Base-by-base conservation (phyloP, 2,888 invertebrate species). In the Parthenolecanium corni region DNA sequence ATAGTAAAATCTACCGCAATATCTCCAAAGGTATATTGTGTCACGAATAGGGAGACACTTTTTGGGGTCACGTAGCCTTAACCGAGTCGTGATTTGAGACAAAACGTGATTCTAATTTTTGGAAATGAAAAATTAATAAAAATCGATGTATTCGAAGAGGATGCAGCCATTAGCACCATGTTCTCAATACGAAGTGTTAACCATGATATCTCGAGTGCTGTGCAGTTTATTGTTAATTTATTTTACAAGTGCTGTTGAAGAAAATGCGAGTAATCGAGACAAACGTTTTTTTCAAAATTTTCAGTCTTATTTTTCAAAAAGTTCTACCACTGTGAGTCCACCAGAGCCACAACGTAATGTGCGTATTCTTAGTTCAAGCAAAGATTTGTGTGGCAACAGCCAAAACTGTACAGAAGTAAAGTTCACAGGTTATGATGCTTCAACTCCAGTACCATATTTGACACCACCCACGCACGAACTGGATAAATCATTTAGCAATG, bases 251-350 rank as follows among this genome's bases (percentile, higher is more conserved):
- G 11, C 21, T 23, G 40, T 9, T 4, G 23, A 53, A 9, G 6
- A 12, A 12, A 9, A 38, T 20, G 11, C 40, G 21, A 9, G 9
- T 1, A 20, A 36, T 14, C 53, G 53, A 23, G 20, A 16, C 14
- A 53, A 53, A 40, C 20, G 53, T 38, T 53, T 53, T 53, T 53
- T 53, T n/a, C 40, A 40, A 20, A 53, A 53, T 42, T 42, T 53
- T n/a, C 38, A 53, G 21, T 6, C 53, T 21, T 53, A 53, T 21
- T 53, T 53, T n/a, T 14, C 53, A 20, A 53, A 53, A 53, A 40
- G 40, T 36, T 40, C 53, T 23, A 40, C 38, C 23, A 6, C 40
- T 16, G 1, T n/a, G 12, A 31, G 31, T 31, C 5, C 31, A 9
- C 9, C 31, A 9, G 31, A 31, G 9, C 31, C 31, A 9, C 9